Conservation (phyloP, 2,113 vertebrate genomes). For the Misgurnus mizolepis region DNA sequence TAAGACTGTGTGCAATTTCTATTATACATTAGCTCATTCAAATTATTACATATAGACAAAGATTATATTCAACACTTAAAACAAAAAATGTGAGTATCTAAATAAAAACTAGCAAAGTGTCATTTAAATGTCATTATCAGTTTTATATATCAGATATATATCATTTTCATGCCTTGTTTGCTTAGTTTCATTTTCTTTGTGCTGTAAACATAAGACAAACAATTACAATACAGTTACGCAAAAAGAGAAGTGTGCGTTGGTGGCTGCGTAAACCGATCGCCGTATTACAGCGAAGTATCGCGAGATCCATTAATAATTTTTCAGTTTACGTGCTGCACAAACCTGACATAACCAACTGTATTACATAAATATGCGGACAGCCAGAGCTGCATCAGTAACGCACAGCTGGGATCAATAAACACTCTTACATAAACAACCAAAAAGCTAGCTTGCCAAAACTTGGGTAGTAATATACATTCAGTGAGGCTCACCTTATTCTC, state of each 20-base stretch:
- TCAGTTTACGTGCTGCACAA: conserved; percentile 27
- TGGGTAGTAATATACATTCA: not conserved
- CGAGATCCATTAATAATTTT: conserved; percentile 6
- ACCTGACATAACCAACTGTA: not conserved
- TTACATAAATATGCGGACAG: not conserved
- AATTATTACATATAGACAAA: too few species aligned
- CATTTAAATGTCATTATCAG: too few species aligned
- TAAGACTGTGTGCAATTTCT: too few species aligned
- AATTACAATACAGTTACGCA: conserved; percentile 22
- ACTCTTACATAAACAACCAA: not conserved
- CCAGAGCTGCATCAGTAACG: not conserved
- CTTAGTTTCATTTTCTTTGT: not conserved
- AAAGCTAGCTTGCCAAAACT: not conserved
- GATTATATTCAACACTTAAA: too few species aligned
- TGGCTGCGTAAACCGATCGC: not conserved
- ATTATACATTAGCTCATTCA: too few species aligned
- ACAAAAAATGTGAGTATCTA: too few species aligned
- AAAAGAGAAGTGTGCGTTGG: conserved; percentile 13
- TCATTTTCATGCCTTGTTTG: not conserved
- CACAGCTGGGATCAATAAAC: conserved; percentile 7
- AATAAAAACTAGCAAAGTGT: too few species aligned
- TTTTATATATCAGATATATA: too few species aligned
- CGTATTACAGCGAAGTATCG: too few species aligned
- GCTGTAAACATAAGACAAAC: conserved; percentile 21
- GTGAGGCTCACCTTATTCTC: not conserved